Base-by-base conservation (phyloP, 2,888 invertebrate species). In the Antheraea yamamai region DNA sequence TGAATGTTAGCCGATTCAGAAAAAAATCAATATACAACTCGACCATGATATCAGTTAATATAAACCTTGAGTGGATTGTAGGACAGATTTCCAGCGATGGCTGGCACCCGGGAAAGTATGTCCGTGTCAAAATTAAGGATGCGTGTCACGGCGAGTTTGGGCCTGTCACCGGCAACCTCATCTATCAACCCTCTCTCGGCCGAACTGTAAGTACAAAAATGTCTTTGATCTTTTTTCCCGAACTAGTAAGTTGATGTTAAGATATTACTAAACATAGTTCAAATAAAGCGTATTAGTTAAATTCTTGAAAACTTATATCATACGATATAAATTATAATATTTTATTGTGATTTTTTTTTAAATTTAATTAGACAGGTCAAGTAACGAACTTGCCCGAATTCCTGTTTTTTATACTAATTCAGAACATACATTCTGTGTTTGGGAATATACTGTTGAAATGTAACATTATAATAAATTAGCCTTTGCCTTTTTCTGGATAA, bases 131-230 rank as follows among this genome's bases (percentile, higher is more conserved):
- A 83, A 89, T 90, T 90, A 88, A 86, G 86, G 85, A 89, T 87
- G 89, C 87, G 84, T 87, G 90, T 89, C 91, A 87, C 87, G 87
- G 81, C 81, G 82, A 82, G 84, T 84, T 84, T 83, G 85, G 83
- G 81, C 82, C 84, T 90, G 91, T 90, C 91, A 87, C 86, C 84
- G 80, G 79, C 85, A 81, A 82, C 80, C 89, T 89, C 91, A 92
- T 92, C 90, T 87, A 92, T 92, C 92, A 92, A 89, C 90, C 91
- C 88, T 89, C 88, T 84, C 81, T 83, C 80, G 64, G 81, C 82
- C 83, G 82, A 83, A 83, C 55, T 35, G 26, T 73, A 73, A 70
- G 70, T 52, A 74, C 75, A 76, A 77, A 78, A 77, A 76, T 75
- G 71, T 76, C 51, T 52, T 0, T 52, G 30, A 52, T 66, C 66